Evolutionary conservation across 1,140 invertebrate genomes (phyloP), one percentile per base, ranked within the genome.

Genomic region (Meteorus sp.): DNA sequence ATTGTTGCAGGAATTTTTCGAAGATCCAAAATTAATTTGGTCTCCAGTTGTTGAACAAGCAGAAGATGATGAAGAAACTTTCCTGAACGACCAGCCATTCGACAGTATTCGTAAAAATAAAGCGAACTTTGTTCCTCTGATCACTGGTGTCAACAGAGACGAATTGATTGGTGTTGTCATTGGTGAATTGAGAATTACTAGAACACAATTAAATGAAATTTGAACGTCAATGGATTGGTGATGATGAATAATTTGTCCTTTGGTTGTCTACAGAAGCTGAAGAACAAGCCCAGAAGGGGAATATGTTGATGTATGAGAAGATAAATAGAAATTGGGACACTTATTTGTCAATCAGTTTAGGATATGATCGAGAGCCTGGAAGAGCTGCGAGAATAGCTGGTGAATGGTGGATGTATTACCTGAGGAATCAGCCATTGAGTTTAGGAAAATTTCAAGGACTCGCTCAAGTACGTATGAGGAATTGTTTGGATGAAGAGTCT

Each of bases 121-220:
- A n/a, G n/a, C n/a, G n/a, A n/a, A n/a, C n/a, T n/a, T n/a, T n/a
- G 83, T 89, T 7, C 88, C 89, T 1, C 69, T 86, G 20, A 84
- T 90, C 11, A 81, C 84, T 56, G 88, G 87, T 39, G 75, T 86
- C 41, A 88, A 85, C 0, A 79, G 83, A 55, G 82, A 88, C 59
- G 88, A 90, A 70, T 88, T 89, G 72, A 83, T 79, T 29, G 79
- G 80, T 22, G 78, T 59, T 6, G 54, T 70, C 13, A 45, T 60
- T 3, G 2, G 72, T 72, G 63, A 59, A 60, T 67, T 27, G 9
- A n/a, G n/a, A n/a, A n/a, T n/a, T n/a, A n/a, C n/a, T n/a, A n/a
- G n/a, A n/a, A n/a, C n/a, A n/a, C n/a, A n/a, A n/a, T n/a, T n/a
- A n/a, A n/a, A n/a, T n/a, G n/a, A n/a, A n/a, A n/a, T n/a, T n/a